Evolutionary conservation across 2,888 invertebrate genomes (phyloP), one percentile per base, ranked within the genome.

Genomic region (Chrysomela aeneicollis): DNA sequence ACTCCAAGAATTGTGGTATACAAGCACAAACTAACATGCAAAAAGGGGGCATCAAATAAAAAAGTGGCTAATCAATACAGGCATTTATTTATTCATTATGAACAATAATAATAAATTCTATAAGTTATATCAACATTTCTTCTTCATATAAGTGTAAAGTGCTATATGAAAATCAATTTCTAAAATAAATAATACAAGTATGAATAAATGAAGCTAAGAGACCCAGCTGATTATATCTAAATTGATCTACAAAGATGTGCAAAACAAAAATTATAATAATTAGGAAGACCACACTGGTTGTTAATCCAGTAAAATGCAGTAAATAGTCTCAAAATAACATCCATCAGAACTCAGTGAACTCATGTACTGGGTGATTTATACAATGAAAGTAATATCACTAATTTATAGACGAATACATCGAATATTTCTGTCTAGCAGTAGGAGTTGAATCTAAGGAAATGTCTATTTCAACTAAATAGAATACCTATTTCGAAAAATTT

Each of bases 21-120:
- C 42, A 42, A 42, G 42, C 42, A 42, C 42, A 42, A 42, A 42
- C 42, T 42, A 42, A 42, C 42, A 42, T 42, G 42, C 42, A 42
- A 10, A 10, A 35, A 6, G 35, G 15, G 42, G 42, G 42, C 15
- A 4, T 42, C 8, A 42, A 42, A 42, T 42, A 12, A 42, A 42
- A 42, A 42, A 15, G 15, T 42, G n/a, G 42, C 12, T 42, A 42
- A 8, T 42, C 42, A 42, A 42, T 42, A 42, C 42, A 42, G 42
- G 42, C 42, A 15, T 42, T 42, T 42, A 42, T 42, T 42, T 42
- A 42, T 42, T 42, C 42, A 42, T 42, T 42, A 42, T 42, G 12
- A 42, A 42, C 42, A 42, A 42, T 42, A 42, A 42, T 42, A 42
- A 42, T 42, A 42, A 42, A 42, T 1, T 42, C 42, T 42, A 42